A percentile compares a stretch with the other conserved stretches of the same genome.
Evolutionary conservation across 2,113 vertebrate genomes (phyloP).

Genomic region (Limnothrissa miodon): DNA sequence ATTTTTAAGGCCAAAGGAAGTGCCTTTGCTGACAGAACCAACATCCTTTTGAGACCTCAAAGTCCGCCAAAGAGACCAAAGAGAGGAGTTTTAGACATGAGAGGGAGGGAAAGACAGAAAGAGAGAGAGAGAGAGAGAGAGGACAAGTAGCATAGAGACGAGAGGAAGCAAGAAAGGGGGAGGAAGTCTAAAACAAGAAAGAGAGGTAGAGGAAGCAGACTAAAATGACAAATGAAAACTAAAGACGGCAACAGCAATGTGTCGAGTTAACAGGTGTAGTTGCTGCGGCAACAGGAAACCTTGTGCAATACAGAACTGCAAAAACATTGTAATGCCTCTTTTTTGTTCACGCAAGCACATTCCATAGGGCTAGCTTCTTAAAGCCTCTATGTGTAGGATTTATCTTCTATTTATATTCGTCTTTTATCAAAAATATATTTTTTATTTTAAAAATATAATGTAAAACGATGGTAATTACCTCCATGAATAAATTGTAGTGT

Average conservation of each 20-base stretch:
- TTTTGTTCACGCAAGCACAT: background rate
- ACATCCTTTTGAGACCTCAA: conserved; percentile 52
- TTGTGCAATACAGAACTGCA: background rate
- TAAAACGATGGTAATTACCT: too few relatives aligned
- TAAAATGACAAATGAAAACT: background rate
- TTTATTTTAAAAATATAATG: too few relatives aligned
- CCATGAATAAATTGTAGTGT: too few relatives aligned
- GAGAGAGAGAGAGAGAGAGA: conserved; percentile 32
- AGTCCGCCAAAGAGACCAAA: background rate
- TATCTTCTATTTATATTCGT: too few relatives aligned
- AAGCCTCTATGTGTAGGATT: too few relatives aligned
- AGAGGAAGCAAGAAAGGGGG: conserved; percentile 5
- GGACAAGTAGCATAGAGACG: conserved; percentile 32
- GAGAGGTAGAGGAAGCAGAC: conserved; percentile 7
- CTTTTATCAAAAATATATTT: too few relatives aligned
- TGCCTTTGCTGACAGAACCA: conserved; percentile 22
- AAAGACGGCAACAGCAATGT: background rate
- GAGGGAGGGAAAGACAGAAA: background rate
- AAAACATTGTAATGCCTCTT: background rate
- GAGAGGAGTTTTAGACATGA: conserved; percentile 21
- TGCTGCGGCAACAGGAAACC: background rate
- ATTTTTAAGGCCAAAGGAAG: conserved; percentile 29
- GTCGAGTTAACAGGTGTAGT: background rate
- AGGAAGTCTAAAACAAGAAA: background rate
- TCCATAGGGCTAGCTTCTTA: background rate